phyloP scores from a whole-genome alignment of 2,113 vertebrate genomes.

The Solea solea region DNA sequence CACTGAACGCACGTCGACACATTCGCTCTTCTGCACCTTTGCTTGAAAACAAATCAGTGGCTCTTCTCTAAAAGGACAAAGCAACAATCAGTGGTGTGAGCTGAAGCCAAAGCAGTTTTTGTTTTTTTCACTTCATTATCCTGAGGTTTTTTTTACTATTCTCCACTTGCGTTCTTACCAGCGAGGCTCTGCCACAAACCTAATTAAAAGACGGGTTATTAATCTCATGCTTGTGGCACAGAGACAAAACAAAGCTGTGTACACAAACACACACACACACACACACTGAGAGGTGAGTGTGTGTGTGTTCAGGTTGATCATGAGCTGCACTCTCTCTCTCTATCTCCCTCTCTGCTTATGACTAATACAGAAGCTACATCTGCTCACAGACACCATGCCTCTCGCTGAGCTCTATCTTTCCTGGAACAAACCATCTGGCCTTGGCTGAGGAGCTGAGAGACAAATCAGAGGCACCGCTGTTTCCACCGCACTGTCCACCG shows the following conservation, averaged over 20 bases:
- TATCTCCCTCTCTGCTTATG: slow-evolving; percentile 25
- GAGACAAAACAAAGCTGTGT: slow-evolving; percentile 62
- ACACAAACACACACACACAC: slow-evolving; percentile 42
- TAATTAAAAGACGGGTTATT: slow-evolving; percentile 78
- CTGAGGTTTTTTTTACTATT: slow-evolving; percentile 47
- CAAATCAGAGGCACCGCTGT: slow-evolving; percentile 34
- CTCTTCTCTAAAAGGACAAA: slow-evolving; percentile 54
- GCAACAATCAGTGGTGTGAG: slow-evolving; percentile 46
- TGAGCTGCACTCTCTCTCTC: slow-evolving; percentile 56
- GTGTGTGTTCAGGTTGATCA: slow-evolving; percentile 51
- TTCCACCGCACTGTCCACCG: slow-evolving; percentile 10
- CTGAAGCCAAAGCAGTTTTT: slow-evolving; percentile 41
- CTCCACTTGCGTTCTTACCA: slow-evolving; percentile 39
- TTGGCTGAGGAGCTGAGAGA: slow-evolving; percentile 40
- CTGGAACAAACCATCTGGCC: slow-evolving; percentile 53
- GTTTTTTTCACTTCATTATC: slow-evolving; percentile 55
- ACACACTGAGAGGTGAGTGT: slow-evolving; percentile 37
- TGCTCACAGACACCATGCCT: slow-evolving; percentile 60
- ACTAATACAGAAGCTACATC: slow-evolving; percentile 68
- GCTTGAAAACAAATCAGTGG: slow-evolving; percentile 48
- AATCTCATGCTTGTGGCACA: slow-evolving; percentile 72
- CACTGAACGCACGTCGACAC: slow-evolving; percentile 31
- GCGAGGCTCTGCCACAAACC: slow-evolving; percentile 58
- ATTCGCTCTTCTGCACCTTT: slow-evolving; percentile 27
- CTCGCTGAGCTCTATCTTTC: slow-evolving; percentile 48